Evolutionary conservation across 2,113 vertebrate species (phyloP).

Genomic region (Pseudopodoces humilis): DNA sequence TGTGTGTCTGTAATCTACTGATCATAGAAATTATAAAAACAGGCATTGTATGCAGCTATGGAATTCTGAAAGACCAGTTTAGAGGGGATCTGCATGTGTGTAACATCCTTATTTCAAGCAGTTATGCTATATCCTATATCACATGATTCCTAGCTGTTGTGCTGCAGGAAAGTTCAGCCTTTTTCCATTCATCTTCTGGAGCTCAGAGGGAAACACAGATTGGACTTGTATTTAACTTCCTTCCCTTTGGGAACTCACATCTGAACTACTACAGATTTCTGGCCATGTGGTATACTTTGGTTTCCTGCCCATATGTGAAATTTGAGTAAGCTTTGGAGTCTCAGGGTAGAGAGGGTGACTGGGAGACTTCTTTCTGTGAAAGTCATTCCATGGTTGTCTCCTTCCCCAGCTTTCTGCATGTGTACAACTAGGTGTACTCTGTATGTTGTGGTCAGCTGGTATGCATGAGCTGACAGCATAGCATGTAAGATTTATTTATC

Average conservation of each 20-base stretch:
- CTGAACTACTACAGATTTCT: neutral
- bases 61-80: neutral
- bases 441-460: neutral
- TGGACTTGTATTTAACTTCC: constrained; percentile 24
- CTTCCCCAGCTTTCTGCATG: neutral
- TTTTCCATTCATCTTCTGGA: neutral
- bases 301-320: constrained; percentile 12
- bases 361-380: neutral
- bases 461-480: neutral
- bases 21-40: neutral
- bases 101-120: neutral
- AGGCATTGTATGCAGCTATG: neutral
- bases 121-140: neutral
- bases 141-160: neutral
- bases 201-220: neutral
- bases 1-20: neutral
- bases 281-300: neutral
- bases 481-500: neutral
- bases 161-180: neutral
- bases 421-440: neutral
- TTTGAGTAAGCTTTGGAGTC: neutral
- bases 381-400: neutral
- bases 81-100: neutral
- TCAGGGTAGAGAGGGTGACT: neutral
- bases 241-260: neutral